These are phyloP conservation scores for Sinocyclocheilus rhinocerous DNA, from an alignment of 2,113 vertebrate genomes.

Conservation along the genomic window DNA sequence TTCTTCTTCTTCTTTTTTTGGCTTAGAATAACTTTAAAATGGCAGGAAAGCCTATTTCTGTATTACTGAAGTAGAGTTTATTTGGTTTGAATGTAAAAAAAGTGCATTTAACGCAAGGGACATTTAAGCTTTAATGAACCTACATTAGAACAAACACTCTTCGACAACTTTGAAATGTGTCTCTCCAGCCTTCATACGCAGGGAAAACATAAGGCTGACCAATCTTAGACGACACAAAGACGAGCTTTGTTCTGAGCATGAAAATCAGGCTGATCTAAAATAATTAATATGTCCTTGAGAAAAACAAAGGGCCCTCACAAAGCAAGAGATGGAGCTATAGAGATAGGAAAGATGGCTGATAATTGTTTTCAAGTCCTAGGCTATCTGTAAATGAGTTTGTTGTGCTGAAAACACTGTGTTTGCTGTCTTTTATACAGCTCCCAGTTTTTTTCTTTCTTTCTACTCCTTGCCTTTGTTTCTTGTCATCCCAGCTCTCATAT, in stretches of 20 bases:
- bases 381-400: constrained; percentile 77
- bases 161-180: constrained; percentile 71
- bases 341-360: constrained; percentile 73
- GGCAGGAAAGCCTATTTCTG: background rate
- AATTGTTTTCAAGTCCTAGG: constrained; percentile 79
- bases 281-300: constrained; percentile 85
- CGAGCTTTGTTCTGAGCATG: constrained; percentile 74
- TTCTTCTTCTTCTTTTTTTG: too few relatives aligned
- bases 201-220: constrained; percentile 68
- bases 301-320: constrained; percentile 71
- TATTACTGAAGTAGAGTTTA: background rate
- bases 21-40: background rate
- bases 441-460: constrained; percentile 51
- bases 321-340: constrained; percentile 66
- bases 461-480: constrained; percentile 50
- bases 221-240: constrained; percentile 69
- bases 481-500: constrained; percentile 43
- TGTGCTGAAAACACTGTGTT: constrained; percentile 70
- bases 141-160: constrained; percentile 72
- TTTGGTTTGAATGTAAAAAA: constrained; percentile 15
- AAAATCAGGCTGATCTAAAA: constrained; percentile 80
- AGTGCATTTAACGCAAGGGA: background rate
- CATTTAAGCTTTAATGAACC: constrained; percentile 67
- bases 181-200: constrained; percentile 70
- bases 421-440: constrained; percentile 68